These are phyloP conservation scores for Chlorodrepanis virens DNA, from an alignment of 2,113 vertebrate species.

Conservation along the genomic window DNA sequence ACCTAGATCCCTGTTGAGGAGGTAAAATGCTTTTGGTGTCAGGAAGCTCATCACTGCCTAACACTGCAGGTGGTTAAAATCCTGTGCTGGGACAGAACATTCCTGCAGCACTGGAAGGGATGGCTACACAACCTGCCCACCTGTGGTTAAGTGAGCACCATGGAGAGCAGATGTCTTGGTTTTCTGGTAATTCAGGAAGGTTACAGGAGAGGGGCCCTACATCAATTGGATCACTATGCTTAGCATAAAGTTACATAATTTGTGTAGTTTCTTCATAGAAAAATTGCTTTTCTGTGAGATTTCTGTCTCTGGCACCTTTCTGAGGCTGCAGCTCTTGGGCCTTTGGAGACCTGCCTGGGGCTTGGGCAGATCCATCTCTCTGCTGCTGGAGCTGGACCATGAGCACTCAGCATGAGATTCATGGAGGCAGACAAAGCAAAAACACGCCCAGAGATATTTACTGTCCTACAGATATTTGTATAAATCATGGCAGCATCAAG, in stretches of 20 bases:
- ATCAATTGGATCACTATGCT: neutral
- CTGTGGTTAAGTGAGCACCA: rapidly evolving
- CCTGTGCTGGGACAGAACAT: neutral
- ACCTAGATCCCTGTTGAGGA: neutral
- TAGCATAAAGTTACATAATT: neutral
- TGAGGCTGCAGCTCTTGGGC: neutral
- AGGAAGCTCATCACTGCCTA: neutral
- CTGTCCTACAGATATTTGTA: neutral
- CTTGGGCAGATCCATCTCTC: neutral
- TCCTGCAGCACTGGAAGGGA: rapidly evolving
- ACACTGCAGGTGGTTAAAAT: neutral
- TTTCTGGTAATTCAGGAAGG: neutral
- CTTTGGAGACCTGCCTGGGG: neutral
- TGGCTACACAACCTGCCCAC: rapidly evolving
- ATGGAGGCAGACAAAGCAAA: neutral
- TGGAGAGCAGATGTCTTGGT: neutral
- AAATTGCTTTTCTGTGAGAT: neutral
- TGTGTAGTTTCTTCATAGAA: neutral
- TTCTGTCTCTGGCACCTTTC: neutral
- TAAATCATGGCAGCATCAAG: slow-evolving; percentile 8
- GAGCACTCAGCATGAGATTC: neutral
- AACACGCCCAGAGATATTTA: rapidly evolving
- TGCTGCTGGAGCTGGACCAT: neutral
- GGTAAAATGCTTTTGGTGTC: neutral
- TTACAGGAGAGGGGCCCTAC: neutral